Evolutionary conservation across 2,113 vertebrate species (phyloP), one percentile per base, ranked within the genome.

Genomic region (Acrocephalus kingi): DNA sequence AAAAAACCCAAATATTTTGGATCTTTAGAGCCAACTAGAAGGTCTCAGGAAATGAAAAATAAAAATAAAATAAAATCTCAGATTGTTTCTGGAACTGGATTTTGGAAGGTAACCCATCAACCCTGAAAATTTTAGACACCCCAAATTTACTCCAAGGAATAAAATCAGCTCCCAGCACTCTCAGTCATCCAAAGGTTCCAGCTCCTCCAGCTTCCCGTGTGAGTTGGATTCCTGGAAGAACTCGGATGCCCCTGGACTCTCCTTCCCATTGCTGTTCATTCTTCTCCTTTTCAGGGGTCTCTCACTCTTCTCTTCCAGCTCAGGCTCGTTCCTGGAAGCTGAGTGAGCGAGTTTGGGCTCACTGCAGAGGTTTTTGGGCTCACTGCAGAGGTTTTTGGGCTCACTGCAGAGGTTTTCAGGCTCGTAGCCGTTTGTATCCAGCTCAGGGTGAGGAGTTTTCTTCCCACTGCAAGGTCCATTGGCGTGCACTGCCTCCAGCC

Each of bases 381-480:
- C 35, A 35, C 35, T 35, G 35, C 35, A 35, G 35, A 35, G 35
- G 35, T 35, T 35, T 35, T 35, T 35, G 35, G 35, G 35, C 35
- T 35, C 35, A 35, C 35, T 35, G 35, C 35, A 35, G 35, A 35
- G 35, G 35, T 35, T 35, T 35, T 35, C 89, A 52, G 96, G 90
- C 19, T 98, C 98, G 84, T 98, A 99, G 21, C 99, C 99, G 46
- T 99, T 99, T 25, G 98, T 98, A 56, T 98, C 98, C 84, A 86
- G 97, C 78, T 99, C 99, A 0, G 61, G 4, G 67, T 97, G 97
- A 39, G 98, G 90, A 2, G 98, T 87, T 77, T 97, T 98, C 63
- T 88, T 95, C 51, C 97, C 98, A 16, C 92, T 90, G 35, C 95
- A 94, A 7, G 99, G 98, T 66, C 99, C 98, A 6, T 99, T 99